Conservation (phyloP, 2,113 vertebrate genomes). For the Hydropotes inermis region DNA sequence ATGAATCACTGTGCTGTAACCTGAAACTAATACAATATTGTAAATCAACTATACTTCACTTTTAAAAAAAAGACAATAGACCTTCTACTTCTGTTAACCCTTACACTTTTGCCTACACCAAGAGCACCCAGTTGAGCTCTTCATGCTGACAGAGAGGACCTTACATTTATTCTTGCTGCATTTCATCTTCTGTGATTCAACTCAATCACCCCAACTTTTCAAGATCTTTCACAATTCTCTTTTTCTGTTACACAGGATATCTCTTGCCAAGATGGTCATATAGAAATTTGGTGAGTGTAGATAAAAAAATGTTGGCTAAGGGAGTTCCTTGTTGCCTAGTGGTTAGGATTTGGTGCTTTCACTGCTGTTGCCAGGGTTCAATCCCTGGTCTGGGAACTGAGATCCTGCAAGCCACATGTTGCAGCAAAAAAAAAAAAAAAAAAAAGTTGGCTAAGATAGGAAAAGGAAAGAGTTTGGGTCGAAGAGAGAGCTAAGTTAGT, state of each 20-base stretch:
- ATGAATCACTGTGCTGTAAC: not conserved
- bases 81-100: not conserved
- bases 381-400: not conserved
- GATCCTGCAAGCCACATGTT: not conserved
- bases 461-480: not conserved
- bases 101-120: not conserved
- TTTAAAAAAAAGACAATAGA: not conserved
- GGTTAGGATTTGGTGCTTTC: not conserved
- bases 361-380: not conserved
- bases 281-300: not conserved
- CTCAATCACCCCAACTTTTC: not conserved
- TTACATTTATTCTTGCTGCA: not conserved
- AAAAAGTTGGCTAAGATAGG: not conserved
- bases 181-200: not conserved
- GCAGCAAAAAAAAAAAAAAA: not conserved
- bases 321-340: not conserved
- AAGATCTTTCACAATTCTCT: not conserved
- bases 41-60: not conserved
- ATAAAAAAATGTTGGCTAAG: not conserved
- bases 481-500: not conserved
- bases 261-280: not conserved
- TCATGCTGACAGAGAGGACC: not conserved
- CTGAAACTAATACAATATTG: not conserved
- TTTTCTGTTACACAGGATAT: not conserved
- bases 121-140: not conserved